phyloP scores from a whole-genome alignment of 1,140 invertebrate species.

The Hypothenemus hampei region DNA sequence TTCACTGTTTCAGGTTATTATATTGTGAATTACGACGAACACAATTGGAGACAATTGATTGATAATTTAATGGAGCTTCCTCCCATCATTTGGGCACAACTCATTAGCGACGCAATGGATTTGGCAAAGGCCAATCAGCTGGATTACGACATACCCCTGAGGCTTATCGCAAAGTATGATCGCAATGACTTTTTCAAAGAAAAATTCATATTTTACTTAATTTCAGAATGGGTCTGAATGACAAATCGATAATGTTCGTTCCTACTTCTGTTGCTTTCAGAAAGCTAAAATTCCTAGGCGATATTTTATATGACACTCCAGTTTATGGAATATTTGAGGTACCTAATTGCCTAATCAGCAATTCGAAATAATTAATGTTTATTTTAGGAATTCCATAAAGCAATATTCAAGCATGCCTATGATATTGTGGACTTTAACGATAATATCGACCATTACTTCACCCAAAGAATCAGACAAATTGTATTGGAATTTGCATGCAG shows the following conservation, averaged over 20 bases:
- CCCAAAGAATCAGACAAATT: conserved; percentile 48
- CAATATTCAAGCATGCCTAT: conserved; percentile 34
- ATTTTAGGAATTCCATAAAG: conserved; percentile 29
- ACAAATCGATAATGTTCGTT: conserved; percentile 38
- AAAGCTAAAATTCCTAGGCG: conserved; percentile 49
- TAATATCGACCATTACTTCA: conserved; percentile 44
- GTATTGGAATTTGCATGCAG: conserved; percentile 51
- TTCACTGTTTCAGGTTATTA: conserved; percentile 55
- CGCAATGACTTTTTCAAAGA: background rate
- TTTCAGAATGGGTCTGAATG: conserved; percentile 32
- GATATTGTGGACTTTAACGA: conserved; percentile 32
- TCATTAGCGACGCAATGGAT: conserved; percentile 79
- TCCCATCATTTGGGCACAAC: conserved; percentile 64
- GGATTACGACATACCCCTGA: conserved; percentile 56
- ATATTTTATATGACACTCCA: conserved; percentile 38
- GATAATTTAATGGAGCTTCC: conserved; percentile 50
- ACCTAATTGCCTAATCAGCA: conserved; percentile 7
- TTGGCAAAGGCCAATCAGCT: conserved; percentile 60
- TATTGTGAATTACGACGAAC: conserved; percentile 67
- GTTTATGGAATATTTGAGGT: conserved; percentile 38
- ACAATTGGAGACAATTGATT: conserved; percentile 62
- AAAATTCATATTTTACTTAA: background rate
- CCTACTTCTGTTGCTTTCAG: conserved; percentile 45
- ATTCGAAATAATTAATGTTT: background rate
- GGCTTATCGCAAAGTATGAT: conserved; percentile 32